Evolutionary conservation across 2,888 invertebrate species (phyloP).

Genomic region (Thera britannica): DNA sequence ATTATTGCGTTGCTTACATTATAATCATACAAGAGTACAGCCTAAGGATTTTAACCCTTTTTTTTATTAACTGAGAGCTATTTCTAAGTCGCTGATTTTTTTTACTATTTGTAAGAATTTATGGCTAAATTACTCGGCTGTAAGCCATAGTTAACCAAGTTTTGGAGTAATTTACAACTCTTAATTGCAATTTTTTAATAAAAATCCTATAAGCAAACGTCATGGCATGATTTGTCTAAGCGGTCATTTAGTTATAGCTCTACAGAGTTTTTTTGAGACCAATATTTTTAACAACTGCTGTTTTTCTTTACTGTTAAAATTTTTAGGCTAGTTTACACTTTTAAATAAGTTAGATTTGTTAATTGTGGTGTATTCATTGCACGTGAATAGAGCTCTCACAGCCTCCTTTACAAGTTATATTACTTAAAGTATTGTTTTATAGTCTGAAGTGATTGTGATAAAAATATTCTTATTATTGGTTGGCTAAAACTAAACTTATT

Average conservation of each 20-base stretch:
- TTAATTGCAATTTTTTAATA: constrained; percentile 75
- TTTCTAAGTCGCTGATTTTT: constrained; percentile 82
- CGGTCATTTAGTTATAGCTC: constrained; percentile 84
- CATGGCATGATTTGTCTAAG: constrained; percentile 78
- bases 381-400: constrained; percentile 79
- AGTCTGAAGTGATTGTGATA: constrained; percentile 83
- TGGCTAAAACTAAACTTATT: constrained; percentile 64
- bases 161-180: constrained; percentile 83
- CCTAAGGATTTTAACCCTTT: constrained; percentile 84
- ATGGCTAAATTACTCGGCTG: constrained; percentile 70
- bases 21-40: constrained; percentile 83
- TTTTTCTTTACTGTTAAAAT: constrained; percentile 83
- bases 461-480: constrained; percentile 73
- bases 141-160: constrained; percentile 73
- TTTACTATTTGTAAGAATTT: constrained; percentile 76
- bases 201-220: constrained; percentile 73
- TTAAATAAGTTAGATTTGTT: constrained; percentile 83
- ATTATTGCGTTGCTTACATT: constrained; percentile 84
- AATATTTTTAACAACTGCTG: constrained; percentile 77
- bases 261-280: constrained; percentile 80
- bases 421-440: constrained; percentile 72
- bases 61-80: constrained; percentile 83
- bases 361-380: constrained; percentile 83
- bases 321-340: constrained; percentile 84
- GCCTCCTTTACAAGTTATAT: constrained; percentile 69